Base-by-base conservation (phyloP, 2,797 vertebrate species). In the Clarias laeviceps region DNA sequence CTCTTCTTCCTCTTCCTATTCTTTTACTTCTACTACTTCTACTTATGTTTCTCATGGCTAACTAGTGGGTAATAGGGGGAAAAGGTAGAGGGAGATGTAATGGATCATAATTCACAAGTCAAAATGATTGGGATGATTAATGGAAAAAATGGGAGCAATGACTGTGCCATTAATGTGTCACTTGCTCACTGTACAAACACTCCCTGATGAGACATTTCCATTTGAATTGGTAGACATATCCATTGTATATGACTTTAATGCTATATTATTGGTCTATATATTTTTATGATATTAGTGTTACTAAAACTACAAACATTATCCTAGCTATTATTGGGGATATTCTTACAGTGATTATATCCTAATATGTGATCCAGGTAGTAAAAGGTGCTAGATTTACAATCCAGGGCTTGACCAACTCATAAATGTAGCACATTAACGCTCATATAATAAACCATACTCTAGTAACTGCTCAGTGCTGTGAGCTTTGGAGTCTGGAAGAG, bases 71-170 rank as follows among this genome's bases (percentile, higher is more conserved):
- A 73, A 79, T 66, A 54, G 61, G 66, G 11, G 62, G 7, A 50
- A 73, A 87, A 76, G 69, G 74, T 77, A 56, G 84, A 76, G 64
- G 65, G 74, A 87, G 77, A 80, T 77, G 72, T 88, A 90, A 91
- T 89, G 69, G 88, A 90, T 90, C 88, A 88, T 90, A 90, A 89
- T 90, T 90, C 88, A 88, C 66, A 80, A 86, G 87, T 86, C 89
- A 83, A 82, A 84, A 85, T 40, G 76, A 86, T 88, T 77, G 69
- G 72, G 83, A 80, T 87, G 85, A 88, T 89, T 89, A 68, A 87
- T 86, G 70, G 84, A 73, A 86, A 69, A 85, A 84, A 79, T 82
- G 85, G 37, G 69, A 20, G 72, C 83, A 62, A 79, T 83, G 77
- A 86, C 85, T 82, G 72, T 77, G 59, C 82, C 82, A 32, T 87